A percentile compares a stretch with the other conserved stretches of the same genome.
phyloP scores from a whole-genome alignment of 2,113 vertebrate genomes.

The Oreochromis tanganicae region DNA sequence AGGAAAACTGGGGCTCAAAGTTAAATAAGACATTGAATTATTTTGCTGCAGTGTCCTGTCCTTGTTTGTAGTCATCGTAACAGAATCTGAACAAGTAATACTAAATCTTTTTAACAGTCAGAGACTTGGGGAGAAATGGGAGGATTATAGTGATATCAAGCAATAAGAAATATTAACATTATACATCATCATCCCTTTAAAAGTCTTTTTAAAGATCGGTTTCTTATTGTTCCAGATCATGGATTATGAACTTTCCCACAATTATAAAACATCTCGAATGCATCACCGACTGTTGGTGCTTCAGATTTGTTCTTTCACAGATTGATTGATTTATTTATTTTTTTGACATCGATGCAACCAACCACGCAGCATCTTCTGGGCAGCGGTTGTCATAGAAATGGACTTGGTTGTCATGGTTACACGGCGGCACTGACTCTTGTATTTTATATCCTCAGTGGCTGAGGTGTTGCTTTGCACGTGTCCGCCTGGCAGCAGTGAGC shows the following conservation, averaged over 20 bases:
- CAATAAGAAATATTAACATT: neutral
- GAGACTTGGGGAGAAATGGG: neutral
- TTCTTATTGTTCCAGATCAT: neutral
- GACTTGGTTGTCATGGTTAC: slow-evolving; percentile 52
- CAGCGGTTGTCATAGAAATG: slow-evolving; percentile 52
- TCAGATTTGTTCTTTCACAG: neutral
- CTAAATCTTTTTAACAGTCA: neutral
- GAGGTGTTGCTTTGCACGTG: slow-evolving; percentile 36
- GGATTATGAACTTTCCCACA: neutral
- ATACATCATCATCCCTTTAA: neutral
- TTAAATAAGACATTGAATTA: neutral
- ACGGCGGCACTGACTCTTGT: slow-evolving; percentile 30
- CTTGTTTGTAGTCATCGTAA: neutral
- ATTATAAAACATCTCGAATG: neutral
- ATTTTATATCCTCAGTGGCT: slow-evolving; percentile 58
- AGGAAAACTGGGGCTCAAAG: neutral
- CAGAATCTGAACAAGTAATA: neutral
- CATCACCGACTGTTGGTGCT: neutral
- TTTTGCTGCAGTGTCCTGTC: neutral
- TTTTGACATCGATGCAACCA: neutral
- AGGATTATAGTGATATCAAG: neutral
- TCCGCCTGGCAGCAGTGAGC: slow-evolving; percentile 26
- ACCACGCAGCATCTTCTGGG: neutral
- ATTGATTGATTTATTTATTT: neutral
- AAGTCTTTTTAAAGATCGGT: neutral